Base-by-base conservation (phyloP, 2,888 invertebrate genomes). In the Chirona hameri region DNA sequence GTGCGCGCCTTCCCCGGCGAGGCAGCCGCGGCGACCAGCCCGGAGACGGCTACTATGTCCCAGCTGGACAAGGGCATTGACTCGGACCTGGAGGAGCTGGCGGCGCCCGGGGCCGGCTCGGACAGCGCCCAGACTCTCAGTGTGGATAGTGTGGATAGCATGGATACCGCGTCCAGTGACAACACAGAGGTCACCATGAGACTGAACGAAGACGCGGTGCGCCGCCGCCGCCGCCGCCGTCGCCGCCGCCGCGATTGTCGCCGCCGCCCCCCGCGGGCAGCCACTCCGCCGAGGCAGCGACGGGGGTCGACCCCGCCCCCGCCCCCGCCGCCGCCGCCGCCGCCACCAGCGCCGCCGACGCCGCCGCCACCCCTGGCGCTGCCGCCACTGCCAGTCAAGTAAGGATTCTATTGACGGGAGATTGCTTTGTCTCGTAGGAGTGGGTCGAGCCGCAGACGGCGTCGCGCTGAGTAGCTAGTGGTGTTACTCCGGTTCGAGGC, bases 51-150 rank as follows among this genome's bases (percentile, higher is more conserved):
- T 72, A 31, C 31, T 72, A 72, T 31, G 72, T 72, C 0, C n/a
- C 24, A 72, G 72, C 72, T 72, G 29, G 72, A 72, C 72, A 72
- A 72, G 72, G 72, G 72, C 72, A 72, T 72, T 18, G 72, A 72
- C 72, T 72, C 72, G 72, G 72, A 72, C 31, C 15, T 72, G 31
- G 72, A 72, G 72, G 72, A 72, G 31, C 72, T 72, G 31, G 18
- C 72, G 31, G 72, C 72, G 72, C 65, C 65, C 9, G n/a, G 27
- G 29, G 29, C 69, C 69, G 69, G 21, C 29, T 29, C 69, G 21
- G 69, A 21, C 31, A 21, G 14, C 5, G 72, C 31, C 18, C 31
- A 18, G 29, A 31, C 29, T 2, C 31, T 31, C 18, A 21, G 31
- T n/a, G 18, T 18, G 65, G 9, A 65, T 15, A 14, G 31, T 31